Conservation (phyloP, 2,797 vertebrate species). For the Crocidura indochinensis region DNA sequence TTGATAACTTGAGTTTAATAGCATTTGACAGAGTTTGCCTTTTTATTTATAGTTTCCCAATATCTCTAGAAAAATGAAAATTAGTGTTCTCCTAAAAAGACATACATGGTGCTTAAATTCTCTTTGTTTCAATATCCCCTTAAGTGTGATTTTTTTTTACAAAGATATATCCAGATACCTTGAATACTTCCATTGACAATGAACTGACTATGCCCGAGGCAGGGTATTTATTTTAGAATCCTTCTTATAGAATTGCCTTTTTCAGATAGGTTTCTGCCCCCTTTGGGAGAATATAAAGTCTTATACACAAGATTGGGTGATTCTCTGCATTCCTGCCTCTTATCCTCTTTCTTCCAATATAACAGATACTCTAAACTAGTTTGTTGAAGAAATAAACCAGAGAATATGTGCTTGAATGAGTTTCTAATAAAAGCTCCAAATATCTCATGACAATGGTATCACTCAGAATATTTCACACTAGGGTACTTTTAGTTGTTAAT, state of each 20-base stretch:
- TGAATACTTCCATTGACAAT: slow-evolving; percentile 5
- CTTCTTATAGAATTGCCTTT: slow-evolving; percentile 35
- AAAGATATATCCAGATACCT: neutral
- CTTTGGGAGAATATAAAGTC: neutral
- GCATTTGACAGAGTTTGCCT: neutral
- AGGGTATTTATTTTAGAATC: neutral
- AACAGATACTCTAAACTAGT: slow-evolving; percentile 68
- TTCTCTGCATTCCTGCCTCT: slow-evolving; percentile 58
- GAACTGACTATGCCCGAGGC: neutral
- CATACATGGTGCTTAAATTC: neutral
- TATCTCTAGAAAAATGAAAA: slow-evolving; percentile 16
- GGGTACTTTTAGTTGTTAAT: slow-evolving; percentile 75
- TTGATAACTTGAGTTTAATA: neutral
- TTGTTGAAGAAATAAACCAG: slow-evolving; percentile 78
- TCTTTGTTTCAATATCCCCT: neutral
- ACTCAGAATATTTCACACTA: slow-evolving; percentile 68
- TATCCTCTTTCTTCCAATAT: neutral
- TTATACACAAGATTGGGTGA: neutral
- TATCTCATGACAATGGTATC: slow-evolving; percentile 50
- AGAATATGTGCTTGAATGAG: slow-evolving; percentile 49
- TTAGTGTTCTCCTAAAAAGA: neutral
- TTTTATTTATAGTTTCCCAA: slow-evolving; percentile 49
- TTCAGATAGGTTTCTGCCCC: slow-evolving; percentile 37
- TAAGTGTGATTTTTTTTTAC: neutral
- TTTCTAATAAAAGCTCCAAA: slow-evolving; percentile 76